phyloP scores from a whole-genome alignment of 1,140 invertebrate species.

The Drosophila lacertosa region DNA sequence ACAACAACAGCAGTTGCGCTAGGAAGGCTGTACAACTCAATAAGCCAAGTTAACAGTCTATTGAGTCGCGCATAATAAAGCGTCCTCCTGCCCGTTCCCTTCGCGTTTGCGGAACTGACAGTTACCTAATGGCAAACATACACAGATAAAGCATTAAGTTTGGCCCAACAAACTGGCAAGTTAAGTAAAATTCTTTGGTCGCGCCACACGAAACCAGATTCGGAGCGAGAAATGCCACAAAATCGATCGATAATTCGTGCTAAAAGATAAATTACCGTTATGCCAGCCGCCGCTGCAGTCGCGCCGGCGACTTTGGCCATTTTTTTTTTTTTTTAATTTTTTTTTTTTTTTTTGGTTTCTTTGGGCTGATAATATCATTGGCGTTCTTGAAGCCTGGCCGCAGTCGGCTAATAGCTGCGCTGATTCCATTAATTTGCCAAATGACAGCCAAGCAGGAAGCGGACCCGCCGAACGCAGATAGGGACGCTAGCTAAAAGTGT shows the following conservation, averaged over 20 bases:
- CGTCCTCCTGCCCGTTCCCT: neutral
- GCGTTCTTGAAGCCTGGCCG: constrained; percentile 35
- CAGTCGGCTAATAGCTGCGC: constrained; percentile 77
- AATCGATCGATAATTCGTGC: constrained; percentile 79
- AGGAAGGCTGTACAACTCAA: constrained; percentile 66
- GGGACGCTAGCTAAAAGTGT: constrained; percentile 24
- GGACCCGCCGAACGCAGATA: neutral
- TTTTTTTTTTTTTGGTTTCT: neutral
- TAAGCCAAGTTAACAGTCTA: constrained; percentile 80
- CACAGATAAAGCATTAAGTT: constrained; percentile 80
- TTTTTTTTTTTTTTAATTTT: constrained; percentile 16
- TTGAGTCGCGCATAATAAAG: constrained; percentile 54
- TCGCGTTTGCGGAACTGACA: constrained; percentile 66
- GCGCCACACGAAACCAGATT: constrained; percentile 24
- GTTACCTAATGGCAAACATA: constrained; percentile 83
- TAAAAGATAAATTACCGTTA: constrained; percentile 79
- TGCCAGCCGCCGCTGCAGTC: constrained; percentile 23
- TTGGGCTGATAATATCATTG: constrained; percentile 34
- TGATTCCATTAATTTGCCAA: constrained; percentile 82
- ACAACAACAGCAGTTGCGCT: constrained; percentile 2
- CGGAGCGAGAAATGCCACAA: constrained; percentile 52
- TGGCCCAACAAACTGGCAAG: constrained; percentile 41
- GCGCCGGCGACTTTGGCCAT: constrained; percentile 20
- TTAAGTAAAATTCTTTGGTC: constrained; percentile 50
- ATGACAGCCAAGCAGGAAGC: constrained; percentile 58